Evolutionary conservation across 2,888 invertebrate genomes (phyloP).

Genomic region (Zootermopsis nevadensis): DNA sequence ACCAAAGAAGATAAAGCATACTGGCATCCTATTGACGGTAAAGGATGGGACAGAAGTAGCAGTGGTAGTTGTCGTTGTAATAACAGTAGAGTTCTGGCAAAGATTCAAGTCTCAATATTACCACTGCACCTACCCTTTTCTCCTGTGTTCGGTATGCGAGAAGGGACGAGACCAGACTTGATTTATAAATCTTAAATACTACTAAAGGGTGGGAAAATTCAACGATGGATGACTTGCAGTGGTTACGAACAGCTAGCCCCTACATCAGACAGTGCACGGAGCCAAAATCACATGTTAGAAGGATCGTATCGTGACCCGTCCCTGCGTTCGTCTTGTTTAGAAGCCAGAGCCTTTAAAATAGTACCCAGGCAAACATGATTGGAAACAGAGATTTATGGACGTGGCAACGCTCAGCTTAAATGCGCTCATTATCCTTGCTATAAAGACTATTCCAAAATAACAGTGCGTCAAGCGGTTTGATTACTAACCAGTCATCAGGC

Average conservation of each 20-base stretch:
- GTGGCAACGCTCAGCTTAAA: conserved; percentile 1
- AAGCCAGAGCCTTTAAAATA: background rate
- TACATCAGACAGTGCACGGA: conserved; percentile 26
- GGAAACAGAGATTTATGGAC: conserved; percentile 29
- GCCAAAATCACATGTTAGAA: conserved; percentile 48
- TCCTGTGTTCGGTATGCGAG: background rate
- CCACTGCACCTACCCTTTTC: conserved; percentile 35
- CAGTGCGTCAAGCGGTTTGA: no score
- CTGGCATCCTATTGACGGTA: background rate
- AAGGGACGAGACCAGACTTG: conserved; percentile 28
- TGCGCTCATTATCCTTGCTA: conserved; percentile 5
- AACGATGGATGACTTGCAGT: conserved; percentile 47
- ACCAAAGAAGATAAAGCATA: background rate
- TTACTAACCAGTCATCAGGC: no score
- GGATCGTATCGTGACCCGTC: conserved; percentile 32
- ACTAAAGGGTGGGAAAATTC: conserved; percentile 51
- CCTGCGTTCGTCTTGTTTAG: conserved; percentile 31
- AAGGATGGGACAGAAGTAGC: conserved; percentile 13
- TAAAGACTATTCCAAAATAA: background rate
- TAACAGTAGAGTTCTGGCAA: conserved; percentile 44
- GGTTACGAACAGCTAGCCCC: background rate
- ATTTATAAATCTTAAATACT: conserved; percentile 53
- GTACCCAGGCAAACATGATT: background rate
- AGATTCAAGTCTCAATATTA: conserved; percentile 47
- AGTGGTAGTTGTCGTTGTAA: no score